These are phyloP conservation scores for Acrocephalus arundinaceus DNA, from an alignment of 2,113 vertebrate species.

Conservation along the genomic window DNA sequence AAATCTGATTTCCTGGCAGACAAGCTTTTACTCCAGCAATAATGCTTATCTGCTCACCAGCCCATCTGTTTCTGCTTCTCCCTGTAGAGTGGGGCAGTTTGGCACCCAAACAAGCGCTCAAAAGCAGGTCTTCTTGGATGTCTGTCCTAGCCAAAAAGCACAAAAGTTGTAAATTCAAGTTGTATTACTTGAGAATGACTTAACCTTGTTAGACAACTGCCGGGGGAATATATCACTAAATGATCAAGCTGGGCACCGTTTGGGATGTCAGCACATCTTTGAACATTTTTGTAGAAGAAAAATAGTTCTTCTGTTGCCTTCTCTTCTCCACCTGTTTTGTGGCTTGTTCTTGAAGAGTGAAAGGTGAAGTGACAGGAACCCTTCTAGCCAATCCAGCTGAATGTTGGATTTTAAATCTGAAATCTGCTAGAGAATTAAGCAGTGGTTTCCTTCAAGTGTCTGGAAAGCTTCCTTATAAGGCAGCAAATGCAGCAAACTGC, in stretches of 20 bases:
- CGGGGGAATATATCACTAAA: not conserved
- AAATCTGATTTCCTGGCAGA: constrained; percentile 22
- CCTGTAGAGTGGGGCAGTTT: not conserved
- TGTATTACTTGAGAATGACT: not conserved
- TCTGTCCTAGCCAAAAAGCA: not conserved
- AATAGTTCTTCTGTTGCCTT: not conserved
- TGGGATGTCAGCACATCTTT: not conserved
- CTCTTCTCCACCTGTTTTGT: not conserved
- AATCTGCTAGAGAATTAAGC: not conserved
- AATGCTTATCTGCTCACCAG: not conserved
- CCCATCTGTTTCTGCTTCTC: constrained; percentile 7
- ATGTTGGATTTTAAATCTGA: not conserved
- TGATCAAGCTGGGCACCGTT: not conserved
- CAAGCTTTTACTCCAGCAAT: not conserved
- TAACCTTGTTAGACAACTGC: not conserved
- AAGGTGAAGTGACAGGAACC: not conserved
- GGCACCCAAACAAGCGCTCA: not conserved
- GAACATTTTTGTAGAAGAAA: not conserved
- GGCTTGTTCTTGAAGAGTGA: not conserved
- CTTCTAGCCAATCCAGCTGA: not conserved
- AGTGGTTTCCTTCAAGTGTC: not conserved
- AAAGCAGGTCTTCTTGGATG: not conserved
- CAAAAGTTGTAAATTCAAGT: not conserved
- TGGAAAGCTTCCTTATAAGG: constrained; percentile 35
- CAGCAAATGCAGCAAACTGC: not conserved